phyloP scores from a whole-genome alignment of 1,140 invertebrate genomes.

The Macrobrachium nipponense region DNA sequence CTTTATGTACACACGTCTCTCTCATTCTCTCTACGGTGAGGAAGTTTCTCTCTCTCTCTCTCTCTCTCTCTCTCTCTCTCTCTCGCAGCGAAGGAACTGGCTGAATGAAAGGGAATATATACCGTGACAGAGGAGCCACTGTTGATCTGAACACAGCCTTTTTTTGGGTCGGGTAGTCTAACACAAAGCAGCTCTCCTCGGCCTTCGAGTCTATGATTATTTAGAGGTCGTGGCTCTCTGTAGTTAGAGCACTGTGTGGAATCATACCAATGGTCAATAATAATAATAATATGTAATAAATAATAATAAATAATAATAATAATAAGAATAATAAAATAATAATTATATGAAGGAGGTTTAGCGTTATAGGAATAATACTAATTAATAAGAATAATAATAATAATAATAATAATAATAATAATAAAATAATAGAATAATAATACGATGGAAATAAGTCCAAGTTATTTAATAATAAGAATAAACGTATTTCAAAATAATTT shows the following conservation, averaged over 20 bases:
- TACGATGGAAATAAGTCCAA: too few species aligned
- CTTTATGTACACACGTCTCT: background rate
- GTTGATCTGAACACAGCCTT: too few species aligned
- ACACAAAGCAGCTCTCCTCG: too few species aligned
- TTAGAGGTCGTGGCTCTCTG: background rate
- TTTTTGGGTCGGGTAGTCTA: too few species aligned
- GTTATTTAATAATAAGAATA: background rate
- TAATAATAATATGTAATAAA: background rate
- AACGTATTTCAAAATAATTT: too few species aligned
- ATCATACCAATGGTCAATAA: background rate
- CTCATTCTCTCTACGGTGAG: too few species aligned
- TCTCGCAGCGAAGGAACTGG: too few species aligned
- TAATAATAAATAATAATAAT: background rate
- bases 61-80: slow-evolving; percentile 32
- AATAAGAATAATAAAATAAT: slow-evolving; percentile 3
- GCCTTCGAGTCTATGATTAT: background rate
- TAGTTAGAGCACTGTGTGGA: background rate
- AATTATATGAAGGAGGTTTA: background rate
- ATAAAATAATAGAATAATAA: too few species aligned
- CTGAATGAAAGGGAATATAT: too few species aligned
- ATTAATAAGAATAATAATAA: background rate
- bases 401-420: background rate
- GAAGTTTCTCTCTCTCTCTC: slow-evolving; percentile 20
- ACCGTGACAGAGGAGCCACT: too few species aligned
- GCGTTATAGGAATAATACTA: too few species aligned